These are phyloP conservation scores for Limnephilus lunatus DNA, from an alignment of 2,888 invertebrate species.

Conservation along the genomic window DNA sequence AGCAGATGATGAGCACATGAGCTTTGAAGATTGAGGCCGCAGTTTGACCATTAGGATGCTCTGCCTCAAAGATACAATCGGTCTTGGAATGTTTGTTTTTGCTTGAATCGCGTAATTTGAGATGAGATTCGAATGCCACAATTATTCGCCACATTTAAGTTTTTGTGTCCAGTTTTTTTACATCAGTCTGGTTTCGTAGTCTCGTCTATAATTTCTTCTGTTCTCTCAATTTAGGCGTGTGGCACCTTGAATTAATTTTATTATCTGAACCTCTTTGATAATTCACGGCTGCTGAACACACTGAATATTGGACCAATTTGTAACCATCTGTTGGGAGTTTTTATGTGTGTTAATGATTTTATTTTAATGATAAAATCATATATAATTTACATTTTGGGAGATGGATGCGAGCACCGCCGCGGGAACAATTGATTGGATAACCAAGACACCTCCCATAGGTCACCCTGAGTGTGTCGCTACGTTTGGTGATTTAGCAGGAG, in stretches of 20 bases:
- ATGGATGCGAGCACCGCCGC: no score
- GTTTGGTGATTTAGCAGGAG: no score
- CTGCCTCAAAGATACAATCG: constrained; percentile 23
- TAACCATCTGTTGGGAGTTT: not conserved
- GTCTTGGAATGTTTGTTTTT: not conserved
- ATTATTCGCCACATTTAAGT: not conserved
- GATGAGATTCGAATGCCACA: not conserved
- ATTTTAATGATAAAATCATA: not conserved
- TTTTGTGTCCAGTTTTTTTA: not conserved
- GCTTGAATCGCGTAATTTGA: constrained; percentile 3
- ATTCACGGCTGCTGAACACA: not conserved
- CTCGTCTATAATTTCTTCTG: not conserved
- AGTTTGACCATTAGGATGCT: not conserved
- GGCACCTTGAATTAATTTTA: not conserved
- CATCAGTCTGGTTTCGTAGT: not conserved
- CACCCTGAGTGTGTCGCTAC: no score
- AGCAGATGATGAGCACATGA: constrained; percentile 37
- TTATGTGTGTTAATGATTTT: not conserved
- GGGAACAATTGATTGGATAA: no score
- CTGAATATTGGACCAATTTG: not conserved
- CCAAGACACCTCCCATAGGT: no score
- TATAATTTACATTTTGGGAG: no score
- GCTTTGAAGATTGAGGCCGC: not conserved
- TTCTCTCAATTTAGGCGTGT: not conserved
- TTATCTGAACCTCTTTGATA: not conserved